Percentiles rank a stretch among this genome's conserved stretches.
Conservation (phyloP, 2,797 vertebrate species). For the Scyliorhinus canicula region DNA sequence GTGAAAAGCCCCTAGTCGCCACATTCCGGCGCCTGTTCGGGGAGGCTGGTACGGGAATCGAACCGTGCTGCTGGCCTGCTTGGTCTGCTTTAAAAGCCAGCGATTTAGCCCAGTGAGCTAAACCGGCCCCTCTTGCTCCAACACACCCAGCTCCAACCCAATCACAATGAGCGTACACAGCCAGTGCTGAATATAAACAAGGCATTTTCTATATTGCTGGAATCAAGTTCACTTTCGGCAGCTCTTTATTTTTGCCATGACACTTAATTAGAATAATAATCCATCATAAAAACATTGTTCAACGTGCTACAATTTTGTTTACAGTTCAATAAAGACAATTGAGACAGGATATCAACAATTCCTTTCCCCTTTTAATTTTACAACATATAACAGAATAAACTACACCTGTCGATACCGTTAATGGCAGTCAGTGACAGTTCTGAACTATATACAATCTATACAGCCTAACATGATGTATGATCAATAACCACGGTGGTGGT, state of each 20-base stretch:
- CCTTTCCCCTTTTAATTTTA: slow-evolving; percentile 13
- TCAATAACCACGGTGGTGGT: too few relatives aligned
- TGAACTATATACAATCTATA: slow-evolving; percentile 28
- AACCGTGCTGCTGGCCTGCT: too few relatives aligned
- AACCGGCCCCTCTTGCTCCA: too few relatives aligned
- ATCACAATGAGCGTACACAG: background rate
- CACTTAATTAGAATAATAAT: slow-evolving; percentile 24
- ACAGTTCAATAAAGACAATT: background rate
- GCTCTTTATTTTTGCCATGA: background rate
- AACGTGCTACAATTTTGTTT: slow-evolving; percentile 18
- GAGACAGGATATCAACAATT: slow-evolving; percentile 24
- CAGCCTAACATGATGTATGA: background rate
- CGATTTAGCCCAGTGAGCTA: too few relatives aligned
- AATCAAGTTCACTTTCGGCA: background rate
- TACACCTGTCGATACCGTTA: slow-evolving; percentile 1
- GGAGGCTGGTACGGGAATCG: too few relatives aligned
- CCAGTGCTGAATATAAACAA: background rate
- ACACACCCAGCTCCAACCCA: background rate
- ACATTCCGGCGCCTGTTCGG: too few relatives aligned
- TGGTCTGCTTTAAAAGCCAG: too few relatives aligned
- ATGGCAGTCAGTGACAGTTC: slow-evolving; percentile 11
- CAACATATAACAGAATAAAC: slow-evolving; percentile 17
- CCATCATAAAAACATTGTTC: slow-evolving; percentile 32
- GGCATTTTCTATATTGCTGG: slow-evolving; percentile 29
- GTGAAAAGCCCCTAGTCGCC: too few relatives aligned